Conservation (phyloP, 1,140 invertebrate genomes). For the Trinorchestia longiramus region DNA sequence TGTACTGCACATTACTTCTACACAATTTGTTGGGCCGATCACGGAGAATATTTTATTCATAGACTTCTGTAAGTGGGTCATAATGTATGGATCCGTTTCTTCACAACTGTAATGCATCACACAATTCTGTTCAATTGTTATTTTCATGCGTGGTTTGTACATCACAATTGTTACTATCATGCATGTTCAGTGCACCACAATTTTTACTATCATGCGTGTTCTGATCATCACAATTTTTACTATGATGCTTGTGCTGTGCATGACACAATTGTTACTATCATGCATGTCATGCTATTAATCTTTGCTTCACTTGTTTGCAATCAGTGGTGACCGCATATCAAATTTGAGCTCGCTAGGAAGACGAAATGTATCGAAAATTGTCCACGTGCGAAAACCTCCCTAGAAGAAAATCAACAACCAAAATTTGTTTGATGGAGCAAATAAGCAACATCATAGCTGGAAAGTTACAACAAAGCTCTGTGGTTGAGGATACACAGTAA, state of each 20-base stretch:
- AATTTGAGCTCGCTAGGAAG: background rate
- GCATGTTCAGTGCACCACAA: no score
- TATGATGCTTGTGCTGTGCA: no score
- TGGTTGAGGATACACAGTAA: background rate
- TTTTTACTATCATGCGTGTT: no score
- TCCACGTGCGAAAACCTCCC: background rate
- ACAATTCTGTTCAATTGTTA: no score
- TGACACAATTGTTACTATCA: no score
- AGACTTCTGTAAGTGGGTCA: background rate
- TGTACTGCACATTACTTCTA: background rate
- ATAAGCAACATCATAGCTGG: background rate
- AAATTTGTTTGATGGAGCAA: background rate
- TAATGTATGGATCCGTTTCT: background rate
- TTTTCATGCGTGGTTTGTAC: no score
- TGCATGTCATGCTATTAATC: no score
- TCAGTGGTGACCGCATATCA: background rate
- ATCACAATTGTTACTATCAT: no score
- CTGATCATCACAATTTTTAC: no score
- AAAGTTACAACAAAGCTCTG: background rate
- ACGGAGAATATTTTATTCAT: background rate
- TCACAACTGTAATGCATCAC: background rate
- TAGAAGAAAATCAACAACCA: background rate
- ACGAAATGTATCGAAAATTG: background rate
- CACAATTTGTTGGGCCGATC: background rate
- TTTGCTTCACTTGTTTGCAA: background rate